Base-by-base conservation (phyloP, 2,797 vertebrate species). In the Benthosema pterotum region DNA sequence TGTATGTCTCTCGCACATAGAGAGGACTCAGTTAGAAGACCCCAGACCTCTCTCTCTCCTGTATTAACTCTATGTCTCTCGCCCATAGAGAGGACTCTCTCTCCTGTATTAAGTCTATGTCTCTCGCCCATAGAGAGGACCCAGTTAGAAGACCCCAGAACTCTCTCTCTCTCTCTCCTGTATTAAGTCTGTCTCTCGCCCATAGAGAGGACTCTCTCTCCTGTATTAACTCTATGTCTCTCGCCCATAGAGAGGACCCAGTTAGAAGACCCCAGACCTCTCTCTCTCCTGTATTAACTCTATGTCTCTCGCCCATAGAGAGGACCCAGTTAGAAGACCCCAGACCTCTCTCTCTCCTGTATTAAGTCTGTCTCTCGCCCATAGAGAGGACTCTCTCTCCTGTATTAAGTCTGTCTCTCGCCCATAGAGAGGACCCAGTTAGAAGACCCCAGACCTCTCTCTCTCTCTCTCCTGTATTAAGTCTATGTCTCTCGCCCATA, bases 291-390 rank as follows among this genome's bases (percentile, higher is more conserved):
- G 19, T 22, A 22, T 22, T 22, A 22, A 22, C 19, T 22, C n/a
- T n/a, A 22, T 22, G 19, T 22, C 19, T 22, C 19, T 22, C 19
- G 0, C 25, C 55, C 17, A 0, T 86, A 99, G 97, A 99, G 91
- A 95, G 94, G 19, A 99, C 97, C 18, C 97, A 99, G 92, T 94
- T 99, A 73, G 96, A 98, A 87, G 97, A 99, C 87, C 97, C 97
- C 0, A 94, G 97, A 50, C 94, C 93, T 25, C 97, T 22, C 19
- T 22, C 19, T 22, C 19, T 22, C 19, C 19, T 22, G 19, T 22
- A 22, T 22, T 22, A 22, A 22, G 2, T 22, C 2, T 22, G 19
- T 22, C 19, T 22, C 19, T 22, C 19, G 0, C 25, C 55, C 17
- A 0, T 86, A 99, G 97, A 99, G 91, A 95, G 94, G 93, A 22